Evolutionary conservation across 2,797 vertebrate genomes (phyloP).

Genomic region (Catamblyrhynchus diadema): DNA sequence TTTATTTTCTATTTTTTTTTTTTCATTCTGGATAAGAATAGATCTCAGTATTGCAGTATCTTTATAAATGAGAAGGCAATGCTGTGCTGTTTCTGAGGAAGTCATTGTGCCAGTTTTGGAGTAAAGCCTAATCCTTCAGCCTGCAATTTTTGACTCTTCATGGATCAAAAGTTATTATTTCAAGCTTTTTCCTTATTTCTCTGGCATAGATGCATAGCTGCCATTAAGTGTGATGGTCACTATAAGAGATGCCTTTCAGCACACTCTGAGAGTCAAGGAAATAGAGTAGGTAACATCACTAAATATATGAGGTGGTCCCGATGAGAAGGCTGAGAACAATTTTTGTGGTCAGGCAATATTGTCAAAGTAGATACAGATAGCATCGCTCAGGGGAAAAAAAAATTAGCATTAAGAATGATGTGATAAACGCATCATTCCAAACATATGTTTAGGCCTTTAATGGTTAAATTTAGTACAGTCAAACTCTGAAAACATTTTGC

Average conservation of each 20-base stretch:
- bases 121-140: not conserved
- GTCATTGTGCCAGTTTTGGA: not conserved
- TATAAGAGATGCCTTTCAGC: not conserved
- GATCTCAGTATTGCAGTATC: not conserved
- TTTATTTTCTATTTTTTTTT: not conserved
- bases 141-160: not conserved
- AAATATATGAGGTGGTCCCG: not conserved
- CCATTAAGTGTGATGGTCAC: not conserved
- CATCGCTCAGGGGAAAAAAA: not conserved
- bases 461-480: not conserved
- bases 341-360: not conserved
- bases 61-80: not conserved
- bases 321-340: not conserved
- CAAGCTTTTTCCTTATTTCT: not conserved
- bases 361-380: not conserved
- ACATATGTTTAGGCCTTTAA: not conserved
- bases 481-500: not conserved
- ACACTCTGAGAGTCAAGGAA: not conserved
- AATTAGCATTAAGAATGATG: not conserved
- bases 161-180: not conserved
- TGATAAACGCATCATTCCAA: not conserved
- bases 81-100: not conserved
- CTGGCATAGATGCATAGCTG: not conserved
- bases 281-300: not conserved
- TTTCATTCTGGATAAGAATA: not conserved